Conservation (phyloP, 1,140 invertebrate genomes). For the Ruditapes philippinarum region DNA sequence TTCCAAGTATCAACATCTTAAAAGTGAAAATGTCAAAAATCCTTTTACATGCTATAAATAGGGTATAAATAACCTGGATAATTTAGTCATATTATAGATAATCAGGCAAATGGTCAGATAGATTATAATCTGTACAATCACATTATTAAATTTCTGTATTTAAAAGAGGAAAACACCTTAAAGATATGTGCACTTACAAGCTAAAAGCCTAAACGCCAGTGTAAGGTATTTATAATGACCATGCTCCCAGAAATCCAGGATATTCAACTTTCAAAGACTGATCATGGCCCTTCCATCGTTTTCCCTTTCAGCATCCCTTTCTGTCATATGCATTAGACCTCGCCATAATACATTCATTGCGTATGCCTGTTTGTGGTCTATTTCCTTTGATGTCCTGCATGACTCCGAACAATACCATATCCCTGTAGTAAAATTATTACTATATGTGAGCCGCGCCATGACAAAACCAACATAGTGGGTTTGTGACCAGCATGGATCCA, state of each 20-base stretch:
- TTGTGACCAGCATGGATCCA: too few relatives aligned
- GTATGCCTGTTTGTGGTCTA: slow-evolving; percentile 35
- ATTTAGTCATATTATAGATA: too few relatives aligned
- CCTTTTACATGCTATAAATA: too few relatives aligned
- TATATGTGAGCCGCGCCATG: too few relatives aligned
- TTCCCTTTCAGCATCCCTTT: slow-evolving; percentile 30
- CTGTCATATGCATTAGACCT: background rate
- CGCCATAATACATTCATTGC: slow-evolving; percentile 24
- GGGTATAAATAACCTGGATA: too few relatives aligned
- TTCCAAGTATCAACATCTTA: too few relatives aligned
- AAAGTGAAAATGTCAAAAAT: too few relatives aligned
- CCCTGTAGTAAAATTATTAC: background rate
- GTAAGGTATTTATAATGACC: slow-evolving; percentile 30
- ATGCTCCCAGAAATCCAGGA: background rate
- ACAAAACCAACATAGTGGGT: too few relatives aligned
- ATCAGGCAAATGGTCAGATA: too few relatives aligned
- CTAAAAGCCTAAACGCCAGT: background rate
- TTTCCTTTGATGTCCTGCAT: background rate
- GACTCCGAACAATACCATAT: slow-evolving; percentile 2
- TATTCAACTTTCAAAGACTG: background rate
- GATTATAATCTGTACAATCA: too few relatives aligned
- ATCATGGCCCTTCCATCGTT: slow-evolving; percentile 3
- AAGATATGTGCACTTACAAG: background rate
- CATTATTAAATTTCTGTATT: too few relatives aligned
- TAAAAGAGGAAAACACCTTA: background rate